These are phyloP conservation scores for Drosophila tristis DNA, from an alignment of 1,140 invertebrate species.

Conservation along the genomic window DNA sequence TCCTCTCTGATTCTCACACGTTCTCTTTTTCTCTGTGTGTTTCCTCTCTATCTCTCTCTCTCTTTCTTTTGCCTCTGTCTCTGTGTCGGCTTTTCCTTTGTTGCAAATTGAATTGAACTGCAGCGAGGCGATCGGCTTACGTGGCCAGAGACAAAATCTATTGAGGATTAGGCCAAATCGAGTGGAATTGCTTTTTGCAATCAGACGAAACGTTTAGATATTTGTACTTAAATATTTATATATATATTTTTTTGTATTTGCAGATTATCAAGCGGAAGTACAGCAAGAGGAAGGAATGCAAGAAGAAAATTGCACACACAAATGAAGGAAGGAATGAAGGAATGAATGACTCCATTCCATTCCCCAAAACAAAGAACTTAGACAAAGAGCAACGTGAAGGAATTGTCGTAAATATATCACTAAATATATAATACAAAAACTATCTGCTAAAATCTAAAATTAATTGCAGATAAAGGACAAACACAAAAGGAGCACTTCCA, in stretches of 20 bases:
- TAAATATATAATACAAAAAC: background rate
- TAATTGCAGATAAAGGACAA: slow-evolving; percentile 25
- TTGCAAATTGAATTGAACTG: slow-evolving; percentile 70
- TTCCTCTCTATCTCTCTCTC: too few species aligned
- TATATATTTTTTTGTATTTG: background rate
- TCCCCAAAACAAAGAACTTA: background rate
- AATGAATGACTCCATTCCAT: too few species aligned
- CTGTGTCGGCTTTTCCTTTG: slow-evolving; percentile 48
- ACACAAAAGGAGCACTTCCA: background rate
- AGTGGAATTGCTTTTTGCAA: slow-evolving; percentile 37
- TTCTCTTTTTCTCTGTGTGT: slow-evolving; percentile 23
- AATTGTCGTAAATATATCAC: slow-evolving; percentile 10
- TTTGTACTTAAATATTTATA: background rate
- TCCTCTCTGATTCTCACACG: slow-evolving; percentile 29
- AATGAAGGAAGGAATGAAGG: too few species aligned
- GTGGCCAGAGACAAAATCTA: slow-evolving; percentile 57
- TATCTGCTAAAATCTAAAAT: background rate
- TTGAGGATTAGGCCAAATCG: slow-evolving; percentile 56
- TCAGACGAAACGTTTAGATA: background rate
- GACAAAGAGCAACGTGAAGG: background rate
- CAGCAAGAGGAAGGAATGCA: too few species aligned
- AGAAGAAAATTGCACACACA: too few species aligned
- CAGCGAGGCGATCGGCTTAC: slow-evolving; percentile 55
- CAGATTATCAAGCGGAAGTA: background rate
- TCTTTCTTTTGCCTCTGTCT: too few species aligned